Evolutionary conservation across 2,113 vertebrate species (phyloP), one percentile per base, ranked within the genome.

Genomic region (Heterotilapia buettikoferi): DNA sequence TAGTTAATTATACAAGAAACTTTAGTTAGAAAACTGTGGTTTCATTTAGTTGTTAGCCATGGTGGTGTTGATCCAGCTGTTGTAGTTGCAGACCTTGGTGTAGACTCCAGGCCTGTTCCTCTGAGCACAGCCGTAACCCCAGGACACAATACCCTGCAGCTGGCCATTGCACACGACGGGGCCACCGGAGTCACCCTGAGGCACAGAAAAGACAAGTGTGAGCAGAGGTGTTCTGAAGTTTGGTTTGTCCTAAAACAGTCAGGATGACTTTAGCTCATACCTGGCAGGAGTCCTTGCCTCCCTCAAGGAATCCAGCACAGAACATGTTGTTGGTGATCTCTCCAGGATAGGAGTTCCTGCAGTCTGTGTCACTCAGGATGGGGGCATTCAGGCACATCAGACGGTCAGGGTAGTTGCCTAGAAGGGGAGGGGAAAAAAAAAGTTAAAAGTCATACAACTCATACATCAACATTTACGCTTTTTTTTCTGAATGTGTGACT

Each of bases 261-360:
- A 18, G 12, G 18, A 36, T 5, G 6, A 24, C 8, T 82, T 36
- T 9, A 38, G 76, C 33, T 85, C 31, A 54, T 93, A 98, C 98
- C 98, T 98, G 98, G 96, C 98, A 98, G 68, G 98, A 98, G 85
- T 99, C 98, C 92, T 98, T 98, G 87, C 97, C 98, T 93, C 98
- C 98, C 84, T 98, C 97, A 0, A 98, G 18, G 94, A 89, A 98
- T 92, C 98, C 98, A 1, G 97, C 93, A 6, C 98, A 98, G 59
- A 98, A 91, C 98, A 98, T 98, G 97, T 97, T 99, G 0, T 24
- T 2, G 16, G 97, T 97, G 88, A 98, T 98, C 90, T 97, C 0
- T 3, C 96, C 95, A 33, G 97, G 98, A 93, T 98, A 99, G 12
- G 97, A 3, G 1, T 2, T 21, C 40, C 2, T 86, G 86, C 98